These are phyloP conservation scores for Diuraphis noxia DNA, from an alignment of 1,140 invertebrate genomes.

Conservation along the genomic window DNA sequence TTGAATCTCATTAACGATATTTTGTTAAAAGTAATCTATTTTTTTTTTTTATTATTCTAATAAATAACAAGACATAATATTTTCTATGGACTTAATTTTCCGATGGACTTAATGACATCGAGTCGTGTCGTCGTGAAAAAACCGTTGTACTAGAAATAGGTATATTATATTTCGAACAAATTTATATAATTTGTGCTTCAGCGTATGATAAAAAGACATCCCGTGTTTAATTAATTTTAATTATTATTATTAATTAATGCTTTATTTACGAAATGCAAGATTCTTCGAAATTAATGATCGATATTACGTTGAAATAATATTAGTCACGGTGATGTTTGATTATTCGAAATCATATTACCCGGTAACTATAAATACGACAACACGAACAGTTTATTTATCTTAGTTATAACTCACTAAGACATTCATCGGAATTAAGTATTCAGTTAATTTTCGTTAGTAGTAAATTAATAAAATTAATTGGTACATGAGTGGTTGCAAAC, in stretches of 20 bases:
- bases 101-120: not conserved
- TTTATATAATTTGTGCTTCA: not conserved
- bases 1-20: slow-evolving; percentile 35
- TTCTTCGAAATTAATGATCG: not conserved
- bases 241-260: not conserved
- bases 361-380: not conserved
- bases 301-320: not conserved
- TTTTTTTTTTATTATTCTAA: not conserved
- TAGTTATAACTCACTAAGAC: not conserved
- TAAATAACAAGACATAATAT: not conserved
- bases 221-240: not conserved
- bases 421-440: not conserved
- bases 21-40: not conserved
- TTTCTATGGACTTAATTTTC: not conserved
- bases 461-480: not conserved
- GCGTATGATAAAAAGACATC: not conserved
- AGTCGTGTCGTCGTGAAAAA: not conserved
- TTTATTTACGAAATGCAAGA: not conserved
- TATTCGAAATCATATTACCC: not conserved
- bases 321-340: not conserved
- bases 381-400: not conserved
- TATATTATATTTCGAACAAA: not conserved
- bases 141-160: not conserved
- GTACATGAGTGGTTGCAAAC: not conserved
- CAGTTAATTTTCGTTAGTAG: not conserved